Conservation (phyloP, 2,888 invertebrate genomes). For the Dolichopus griseipennis region DNA sequence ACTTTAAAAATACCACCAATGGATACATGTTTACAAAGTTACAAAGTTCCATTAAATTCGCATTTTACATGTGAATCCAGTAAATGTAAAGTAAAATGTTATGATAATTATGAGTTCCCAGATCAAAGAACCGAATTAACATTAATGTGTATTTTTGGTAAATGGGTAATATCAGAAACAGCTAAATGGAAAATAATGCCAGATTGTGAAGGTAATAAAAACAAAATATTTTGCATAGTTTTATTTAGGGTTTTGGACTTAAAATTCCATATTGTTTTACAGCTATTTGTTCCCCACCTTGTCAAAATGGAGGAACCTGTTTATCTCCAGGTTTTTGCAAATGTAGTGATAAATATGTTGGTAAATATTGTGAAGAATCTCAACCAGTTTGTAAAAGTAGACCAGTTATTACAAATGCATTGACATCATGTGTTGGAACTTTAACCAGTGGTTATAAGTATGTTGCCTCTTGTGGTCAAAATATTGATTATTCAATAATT, state of each 20-base stretch:
- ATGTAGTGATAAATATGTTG: slow-evolving; percentile 64
- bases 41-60: background rate
- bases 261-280: slow-evolving; percentile 26
- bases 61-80: background rate
- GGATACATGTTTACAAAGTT: background rate
- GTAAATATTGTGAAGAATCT: slow-evolving; percentile 65
- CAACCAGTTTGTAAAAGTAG: slow-evolving; percentile 60
- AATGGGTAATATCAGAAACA: slow-evolving; percentile 36
- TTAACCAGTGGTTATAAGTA: background rate
- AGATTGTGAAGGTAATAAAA: slow-evolving; percentile 51
- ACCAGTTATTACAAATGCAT: slow-evolving; percentile 51
- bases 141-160: slow-evolving; percentile 32
- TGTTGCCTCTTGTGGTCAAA: too few relatives aligned
- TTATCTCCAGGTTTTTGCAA: slow-evolving; percentile 63
- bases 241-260: too few relatives aligned
- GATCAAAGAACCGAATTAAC: slow-evolving; percentile 28
- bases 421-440: background rate
- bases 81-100: slow-evolving; percentile 32
- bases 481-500: too few relatives aligned
- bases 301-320: slow-evolving; percentile 75
- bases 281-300: slow-evolving; percentile 67
- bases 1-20: background rate
- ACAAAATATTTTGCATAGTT: background rate
- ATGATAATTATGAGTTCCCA: slow-evolving; percentile 30
- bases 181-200: slow-evolving; percentile 45